A percentile compares a stretch with the other conserved stretches of the same genome.
These are phyloP conservation scores for Stegostoma tigrinum DNA, from an alignment of 2,113 vertebrate genomes.

Conservation along the genomic window DNA sequence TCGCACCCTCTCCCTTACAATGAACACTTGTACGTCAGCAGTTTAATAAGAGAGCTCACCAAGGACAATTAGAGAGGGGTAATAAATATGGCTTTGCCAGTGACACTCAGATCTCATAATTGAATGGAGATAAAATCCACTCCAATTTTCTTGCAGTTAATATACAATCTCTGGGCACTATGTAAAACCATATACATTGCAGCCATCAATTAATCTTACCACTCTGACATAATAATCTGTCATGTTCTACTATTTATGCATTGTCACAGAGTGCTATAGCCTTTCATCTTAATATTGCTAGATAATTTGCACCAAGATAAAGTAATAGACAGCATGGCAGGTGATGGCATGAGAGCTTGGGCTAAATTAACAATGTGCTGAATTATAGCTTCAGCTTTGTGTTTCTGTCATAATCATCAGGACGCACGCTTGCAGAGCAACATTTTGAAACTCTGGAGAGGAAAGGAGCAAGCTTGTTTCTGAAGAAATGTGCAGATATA, in stretches of 20 bases:
- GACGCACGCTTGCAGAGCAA: background rate
- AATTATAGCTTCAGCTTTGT: background rate
- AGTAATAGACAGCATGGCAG: background rate
- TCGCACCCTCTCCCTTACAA: no score
- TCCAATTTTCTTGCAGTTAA: background rate
- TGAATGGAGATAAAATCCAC: background rate
- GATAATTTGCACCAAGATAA: background rate
- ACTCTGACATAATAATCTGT: background rate
- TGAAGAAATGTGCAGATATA: background rate
- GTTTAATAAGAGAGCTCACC: background rate
- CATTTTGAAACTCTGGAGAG: background rate
- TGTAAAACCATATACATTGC: background rate
- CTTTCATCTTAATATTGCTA: background rate
- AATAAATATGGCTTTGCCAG: background rate
- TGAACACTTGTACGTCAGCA: background rate
- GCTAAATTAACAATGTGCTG: background rate
- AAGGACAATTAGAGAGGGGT: background rate
- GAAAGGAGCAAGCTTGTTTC: background rate
- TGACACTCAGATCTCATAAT: background rate
- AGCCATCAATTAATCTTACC: conserved; percentile 12
- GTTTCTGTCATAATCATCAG: background rate
- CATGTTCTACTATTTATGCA: conserved; percentile 8
- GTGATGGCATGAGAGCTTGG: background rate
- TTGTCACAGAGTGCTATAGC: conserved; percentile 11
- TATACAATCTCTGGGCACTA: no score